A percentile compares a stretch with the other conserved stretches of the same genome.
These are phyloP conservation scores for Hyaena hyaena DNA, from an alignment of 2,113 vertebrate genomes.

Conservation along the genomic window DNA sequence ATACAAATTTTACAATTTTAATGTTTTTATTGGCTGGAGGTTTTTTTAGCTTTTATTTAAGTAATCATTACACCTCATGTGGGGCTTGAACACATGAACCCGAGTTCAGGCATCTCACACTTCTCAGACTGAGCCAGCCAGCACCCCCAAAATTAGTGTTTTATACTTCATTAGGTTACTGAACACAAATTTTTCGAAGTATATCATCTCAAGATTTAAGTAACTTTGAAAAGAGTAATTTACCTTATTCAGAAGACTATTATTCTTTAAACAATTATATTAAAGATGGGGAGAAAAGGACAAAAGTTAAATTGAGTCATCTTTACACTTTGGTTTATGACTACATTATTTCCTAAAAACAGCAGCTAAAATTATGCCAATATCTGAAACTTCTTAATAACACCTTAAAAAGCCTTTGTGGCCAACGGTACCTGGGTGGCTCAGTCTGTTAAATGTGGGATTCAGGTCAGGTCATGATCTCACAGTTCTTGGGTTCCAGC, in stretches of 20 bases:
- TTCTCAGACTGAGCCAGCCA: too few relatives aligned
- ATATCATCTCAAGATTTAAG: not conserved
- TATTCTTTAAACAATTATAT: not conserved
- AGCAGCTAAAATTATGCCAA: constrained; percentile 15
- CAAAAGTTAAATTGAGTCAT: not conserved
- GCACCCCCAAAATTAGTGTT: not conserved
- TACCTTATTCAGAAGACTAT: not conserved
- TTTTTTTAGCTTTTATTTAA: too few relatives aligned
- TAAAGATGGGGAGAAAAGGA: not conserved
- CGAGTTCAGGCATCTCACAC: too few relatives aligned
- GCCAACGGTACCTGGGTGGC: too few relatives aligned
- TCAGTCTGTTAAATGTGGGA: too few relatives aligned
- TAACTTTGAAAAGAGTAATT: not conserved
- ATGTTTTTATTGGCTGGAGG: not conserved
- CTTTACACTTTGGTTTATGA: constrained; percentile 23
- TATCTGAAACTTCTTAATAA: constrained; percentile 17
- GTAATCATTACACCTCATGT: too few relatives aligned
- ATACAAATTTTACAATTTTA: not conserved
- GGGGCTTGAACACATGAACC: too few relatives aligned
- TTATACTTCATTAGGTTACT: not conserved
- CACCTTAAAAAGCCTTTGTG: not conserved
- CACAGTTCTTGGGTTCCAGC: too few relatives aligned
- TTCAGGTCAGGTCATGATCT: too few relatives aligned
- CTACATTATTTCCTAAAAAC: constrained; percentile 1
- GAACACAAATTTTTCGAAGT: not conserved